Percentiles rank a stretch among this genome's conserved stretches.
Conservation (phyloP, 2,888 invertebrate genomes). For the Nomada fabriciana region DNA sequence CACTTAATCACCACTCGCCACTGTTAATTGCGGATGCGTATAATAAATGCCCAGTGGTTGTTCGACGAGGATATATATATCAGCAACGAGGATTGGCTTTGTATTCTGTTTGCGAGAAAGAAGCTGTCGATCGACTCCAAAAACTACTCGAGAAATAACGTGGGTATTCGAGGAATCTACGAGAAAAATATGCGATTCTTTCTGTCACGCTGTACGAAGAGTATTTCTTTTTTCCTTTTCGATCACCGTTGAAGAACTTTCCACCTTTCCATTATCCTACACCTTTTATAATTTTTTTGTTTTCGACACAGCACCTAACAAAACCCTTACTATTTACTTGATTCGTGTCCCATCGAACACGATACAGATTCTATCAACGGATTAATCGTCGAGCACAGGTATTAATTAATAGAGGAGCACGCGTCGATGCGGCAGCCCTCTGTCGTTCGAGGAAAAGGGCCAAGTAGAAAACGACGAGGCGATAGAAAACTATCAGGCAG, state of each 20-base stretch:
- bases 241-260: constrained; percentile 18
- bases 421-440: constrained; percentile 35
- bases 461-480: constrained; percentile 54
- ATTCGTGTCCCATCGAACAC: not conserved
- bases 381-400: constrained; percentile 10
- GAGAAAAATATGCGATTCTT: constrained; percentile 48
- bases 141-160: constrained; percentile 30
- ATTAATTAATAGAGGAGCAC: constrained; percentile 33
- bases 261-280: not conserved
- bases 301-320: not conserved
- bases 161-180: constrained; percentile 24
- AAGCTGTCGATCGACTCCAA: constrained; percentile 34
- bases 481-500: constrained; percentile 64
- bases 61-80: constrained; percentile 33
- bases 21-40: constrained; percentile 65
- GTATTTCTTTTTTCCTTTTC: not conserved
- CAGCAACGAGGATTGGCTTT: constrained; percentile 31
- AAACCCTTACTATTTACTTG: not conserved
- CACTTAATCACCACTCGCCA: constrained; percentile 53
- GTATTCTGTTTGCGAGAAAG: constrained; percentile 20
- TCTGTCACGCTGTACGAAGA: constrained; percentile 15
- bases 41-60: constrained; percentile 73
- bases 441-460: constrained; percentile 22
- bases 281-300: not conserved
- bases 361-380: constrained; percentile 22